Conservation (phyloP, 1,140 invertebrate species). For the Camponotus pennsylvanicus region DNA sequence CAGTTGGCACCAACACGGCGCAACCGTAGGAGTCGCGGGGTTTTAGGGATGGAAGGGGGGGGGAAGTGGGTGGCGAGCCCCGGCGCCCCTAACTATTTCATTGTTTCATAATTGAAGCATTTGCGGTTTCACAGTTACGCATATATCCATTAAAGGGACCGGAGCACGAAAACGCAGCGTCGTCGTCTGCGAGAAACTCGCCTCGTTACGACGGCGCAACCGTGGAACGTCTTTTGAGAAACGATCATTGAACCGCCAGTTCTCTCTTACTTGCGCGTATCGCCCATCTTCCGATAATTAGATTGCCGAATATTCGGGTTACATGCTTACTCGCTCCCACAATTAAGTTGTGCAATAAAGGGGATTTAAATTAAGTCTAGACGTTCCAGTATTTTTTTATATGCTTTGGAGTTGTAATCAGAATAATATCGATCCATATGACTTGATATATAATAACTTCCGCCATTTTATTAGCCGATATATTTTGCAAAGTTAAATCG, state of each 20-base stretch:
- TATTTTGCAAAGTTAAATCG: neutral
- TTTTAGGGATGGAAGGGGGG: neutral
- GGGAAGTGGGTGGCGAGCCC: slow-evolving; percentile 24
- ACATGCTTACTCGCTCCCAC: neutral
- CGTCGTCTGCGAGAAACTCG: slow-evolving; percentile 64
- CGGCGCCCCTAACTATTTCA: slow-evolving; percentile 81
- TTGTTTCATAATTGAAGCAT: slow-evolving; percentile 85
- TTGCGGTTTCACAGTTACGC: slow-evolving; percentile 79
- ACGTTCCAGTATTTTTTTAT: slow-evolving; percentile 3
- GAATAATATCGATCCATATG: neutral
- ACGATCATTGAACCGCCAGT: slow-evolving; percentile 40
- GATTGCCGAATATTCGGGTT: slow-evolving; percentile 25
- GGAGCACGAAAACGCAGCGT: slow-evolving; percentile 68
- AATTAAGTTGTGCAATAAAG: slow-evolving; percentile 27
- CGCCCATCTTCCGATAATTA: slow-evolving; percentile 50
- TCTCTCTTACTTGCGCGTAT: neutral
- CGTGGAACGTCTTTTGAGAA: slow-evolving; percentile 53
- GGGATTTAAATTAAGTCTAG: neutral
- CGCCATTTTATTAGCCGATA: neutral
- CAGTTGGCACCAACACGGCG: slow-evolving; percentile 80
- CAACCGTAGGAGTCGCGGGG: slow-evolving; percentile 40
- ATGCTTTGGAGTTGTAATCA: neutral
- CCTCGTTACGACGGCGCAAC: slow-evolving; percentile 66
- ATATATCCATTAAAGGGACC: slow-evolving; percentile 74
- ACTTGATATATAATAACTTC: neutral